These are phyloP conservation scores for Crambe crambe DNA, from an alignment of 37 sponge, comb jelly and placozoan genomes.

Conservation along the genomic window DNA sequence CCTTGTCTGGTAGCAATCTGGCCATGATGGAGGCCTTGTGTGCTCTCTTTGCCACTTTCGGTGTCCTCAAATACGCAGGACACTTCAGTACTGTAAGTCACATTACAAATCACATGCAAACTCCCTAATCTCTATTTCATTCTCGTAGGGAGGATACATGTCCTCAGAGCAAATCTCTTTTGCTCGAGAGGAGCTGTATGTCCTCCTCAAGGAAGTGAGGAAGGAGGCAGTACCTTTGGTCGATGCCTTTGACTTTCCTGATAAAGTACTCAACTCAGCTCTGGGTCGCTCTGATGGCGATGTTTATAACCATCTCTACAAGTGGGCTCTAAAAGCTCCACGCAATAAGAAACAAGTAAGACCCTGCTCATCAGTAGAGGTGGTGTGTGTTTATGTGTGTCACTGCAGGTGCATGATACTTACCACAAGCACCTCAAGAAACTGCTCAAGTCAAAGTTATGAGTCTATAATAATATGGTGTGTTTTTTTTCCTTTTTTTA, in stretches of 20 bases:
- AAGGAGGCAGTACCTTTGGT: constrained; percentile 88
- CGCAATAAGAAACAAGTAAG: constrained; percentile 78
- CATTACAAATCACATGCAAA: not conserved
- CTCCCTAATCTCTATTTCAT: not conserved
- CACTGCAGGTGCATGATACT: constrained; percentile 56
- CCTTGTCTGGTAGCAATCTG: constrained; percentile 35
- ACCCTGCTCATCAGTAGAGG: too few relatives aligned
- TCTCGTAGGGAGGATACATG: constrained; percentile 54
- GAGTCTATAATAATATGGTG: too few relatives aligned
- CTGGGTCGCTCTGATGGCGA: constrained; percentile 94
- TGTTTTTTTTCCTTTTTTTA: too few relatives aligned
- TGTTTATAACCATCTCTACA: constrained; percentile 84
- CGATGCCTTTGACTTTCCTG: constrained; percentile 91
- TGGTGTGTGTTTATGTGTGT: too few relatives aligned
- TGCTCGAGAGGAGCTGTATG: constrained; percentile 31
- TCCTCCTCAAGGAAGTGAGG: constrained; percentile 41
- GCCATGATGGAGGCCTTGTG: constrained; percentile 53
- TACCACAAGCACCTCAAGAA: constrained; percentile 43
- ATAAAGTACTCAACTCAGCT: constrained; percentile 75
- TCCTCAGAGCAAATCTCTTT: constrained; percentile 28
- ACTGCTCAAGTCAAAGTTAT: constrained; percentile 35
- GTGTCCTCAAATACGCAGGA: constrained; percentile 52
- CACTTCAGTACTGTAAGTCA: constrained; percentile 63
- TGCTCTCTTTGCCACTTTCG: constrained; percentile 57
- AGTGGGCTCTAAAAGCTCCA: constrained; percentile 84